Conservation (phyloP, 2,888 invertebrate species). For the Mamestra brassicae region DNA sequence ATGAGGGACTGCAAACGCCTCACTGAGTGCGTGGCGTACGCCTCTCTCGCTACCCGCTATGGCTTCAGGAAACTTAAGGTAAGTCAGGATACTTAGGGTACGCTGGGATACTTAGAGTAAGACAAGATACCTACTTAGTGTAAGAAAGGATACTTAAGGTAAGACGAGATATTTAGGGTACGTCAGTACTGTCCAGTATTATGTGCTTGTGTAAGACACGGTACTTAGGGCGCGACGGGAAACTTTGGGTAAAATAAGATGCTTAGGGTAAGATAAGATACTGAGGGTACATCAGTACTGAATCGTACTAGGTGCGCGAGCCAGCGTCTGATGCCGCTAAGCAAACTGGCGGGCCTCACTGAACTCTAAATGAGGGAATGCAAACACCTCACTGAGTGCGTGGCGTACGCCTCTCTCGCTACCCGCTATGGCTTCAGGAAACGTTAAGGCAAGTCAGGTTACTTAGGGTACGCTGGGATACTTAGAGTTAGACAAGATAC, state of each 20-base stretch:
- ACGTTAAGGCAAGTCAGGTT: constrained; percentile 85
- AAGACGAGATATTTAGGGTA: too few relatives aligned
- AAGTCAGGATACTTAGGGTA: constrained; percentile 34
- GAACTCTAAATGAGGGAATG: constrained; percentile 93
- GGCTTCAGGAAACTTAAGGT: constrained; percentile 92
- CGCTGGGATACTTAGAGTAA: background rate
- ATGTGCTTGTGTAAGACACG: constrained; percentile 72
- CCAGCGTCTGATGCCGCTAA: constrained; percentile 94
- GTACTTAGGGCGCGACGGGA: background rate
- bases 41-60: constrained; percentile 93
- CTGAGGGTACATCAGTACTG: too few relatives aligned
- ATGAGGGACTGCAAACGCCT: constrained; percentile 92
- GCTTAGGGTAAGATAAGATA: too few relatives aligned
- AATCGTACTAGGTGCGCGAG: constrained; percentile 72
- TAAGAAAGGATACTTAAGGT: too few relatives aligned
- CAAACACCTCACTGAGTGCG: constrained; percentile 92
- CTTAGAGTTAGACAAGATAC: too few relatives aligned
- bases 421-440: constrained; percentile 93
- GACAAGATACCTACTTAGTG: too few relatives aligned
- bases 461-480: background rate
- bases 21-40: constrained; percentile 94
- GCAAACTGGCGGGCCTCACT: constrained; percentile 92
- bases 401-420: constrained; percentile 94
- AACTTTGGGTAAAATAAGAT: background rate
- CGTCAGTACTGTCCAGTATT: too few relatives aligned